Base-by-base conservation (phyloP, 2,113 vertebrate genomes). In the Potamarius usumacintae region DNA sequence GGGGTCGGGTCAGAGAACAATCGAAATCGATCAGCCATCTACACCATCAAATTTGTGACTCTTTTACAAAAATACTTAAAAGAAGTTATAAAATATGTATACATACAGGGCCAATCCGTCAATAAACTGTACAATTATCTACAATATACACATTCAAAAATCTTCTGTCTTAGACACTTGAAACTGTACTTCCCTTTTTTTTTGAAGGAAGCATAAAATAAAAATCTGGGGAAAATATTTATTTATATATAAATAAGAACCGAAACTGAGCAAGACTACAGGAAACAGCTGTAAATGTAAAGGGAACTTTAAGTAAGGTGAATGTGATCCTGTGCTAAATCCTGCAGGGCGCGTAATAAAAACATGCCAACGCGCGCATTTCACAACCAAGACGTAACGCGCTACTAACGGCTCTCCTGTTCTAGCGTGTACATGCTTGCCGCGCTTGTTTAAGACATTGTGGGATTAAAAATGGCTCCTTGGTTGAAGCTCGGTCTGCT, bases 111-210 rank as follows among this genome's bases (percentile, higher is more conserved):
- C 72, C 83, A 88, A 94, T 92, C 91, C 93, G 90, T 89, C 90
- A 81, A 53, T 76, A 62, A 88, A 94, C 93, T 94, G 90, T 95
- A 96, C 95, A 95, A 91, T 89, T 95, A 96, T 96, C 93, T 95
- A 95, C 95, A 96, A 94, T 94, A 92, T 93, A 94, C 90, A 91
- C 78, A 93, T 92, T 93, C 34, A 83, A 84, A 94, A 91, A 93
- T 87, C 87, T 78, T 53, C 88, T 90, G 89, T 69, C 62, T 91
- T 80, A 60, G 91, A 92, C 85, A 91, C 60, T 88, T 90, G 82
- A 92, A 87, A 82, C 34, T 82, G 27, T 58, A 17, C 6, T 8
- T 55, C 52, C 67, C 76, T 42, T 78, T 10, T 30, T 30, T 53
- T 87, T 18, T 1, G 78, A 91, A 76, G 89, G 86, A 93, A 52